Evolutionary conservation across 2,113 vertebrate genomes (phyloP), one percentile per base, ranked within the genome.

Genomic region (Lepus europaeus): DNA sequence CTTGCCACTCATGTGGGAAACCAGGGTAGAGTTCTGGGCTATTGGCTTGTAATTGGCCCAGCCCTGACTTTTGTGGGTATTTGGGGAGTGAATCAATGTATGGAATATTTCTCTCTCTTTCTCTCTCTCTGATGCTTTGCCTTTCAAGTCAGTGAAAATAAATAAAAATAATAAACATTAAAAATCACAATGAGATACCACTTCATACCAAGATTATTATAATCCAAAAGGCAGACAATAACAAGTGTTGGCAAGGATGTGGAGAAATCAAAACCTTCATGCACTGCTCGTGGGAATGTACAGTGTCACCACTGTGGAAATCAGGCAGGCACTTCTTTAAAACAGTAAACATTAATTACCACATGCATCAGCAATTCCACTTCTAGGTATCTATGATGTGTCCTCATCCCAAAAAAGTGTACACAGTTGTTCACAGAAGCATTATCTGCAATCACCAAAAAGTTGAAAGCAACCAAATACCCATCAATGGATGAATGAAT

Each of bases 401-500:
- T 12, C 49, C 11, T 12, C 10, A 90, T 33, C 45, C 45, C 87
- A 83, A 90, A 70, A 56, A 36, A 20, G 36, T 79, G 51, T 59
- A 85, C 17, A 20, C 1, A 53, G 72, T 82, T 81, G 25, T 91
- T 94, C 49, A 84, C 16, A 27, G 68, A 51, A 85, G 19, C 25
- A 84, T 90, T 78, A 73, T 84, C 84, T 31, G 70, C 49, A 90
- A 87, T 39, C 56, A 9, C 20, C 20, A 63, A 63, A 63, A 59
- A 70, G 51, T 73, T 33, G 64, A 96, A 93, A 64, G 23, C n/a
- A 82, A 45, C 36, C 70, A 87, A 92, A 59, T 87, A 79, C 70
- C 36, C 12, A 79, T 56, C 6, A 76, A 72, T 36, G 31, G 31
- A 81, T 80, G 29, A 8, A 33, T 81, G 27, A 20, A 68, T 89